Evolutionary conservation across 2,113 vertebrate species (phyloP), one percentile per base, ranked within the genome.

Genomic region (Machaerirhynchus nigripectus): DNA sequence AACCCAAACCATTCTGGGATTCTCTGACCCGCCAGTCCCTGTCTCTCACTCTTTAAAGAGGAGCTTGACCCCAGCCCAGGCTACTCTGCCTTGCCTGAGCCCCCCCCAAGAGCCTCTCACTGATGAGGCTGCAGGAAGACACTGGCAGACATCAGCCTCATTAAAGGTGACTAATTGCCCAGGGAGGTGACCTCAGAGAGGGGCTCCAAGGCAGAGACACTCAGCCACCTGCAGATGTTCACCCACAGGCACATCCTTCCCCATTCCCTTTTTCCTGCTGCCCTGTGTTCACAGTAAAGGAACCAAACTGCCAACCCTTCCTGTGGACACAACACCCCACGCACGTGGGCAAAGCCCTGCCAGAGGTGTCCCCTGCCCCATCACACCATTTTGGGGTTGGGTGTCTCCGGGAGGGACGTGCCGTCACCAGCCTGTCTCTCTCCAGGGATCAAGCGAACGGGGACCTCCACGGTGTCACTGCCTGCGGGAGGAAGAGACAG

Each of bases 391-490:
- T 98, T 99, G 93, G 99, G 98, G 97, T 99, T 99, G 78, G 99
- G 99, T 31, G 99, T 99, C 98, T 99, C 99, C 0, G 99, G 99
- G 87, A 99, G 99, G 90, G 99, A 99, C 2, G 99, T 99, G 95
- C 99, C 99, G 0, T 99, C 99, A 2, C 99, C 99, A 19, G 99
- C 99, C 97, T 99, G 99, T 80, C 99, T 98, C 98, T 99, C 99
- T 80, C 99, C 99, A 11, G 99, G 98, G 89, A 98, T 98, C 95
- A 99, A 97, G 92, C 98, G 98, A 39, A 97, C 98, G 0, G 98
- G 98, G 71, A 98, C 95, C 89, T 99, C 98, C 75, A 98, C 97
- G 30, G 98, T 97, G 79, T 99, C 99, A 11, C 98, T 97, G 28
- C 96, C 97, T 98, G 94, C 21, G 14, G 40, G 71, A 63, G 61